Evolutionary conservation across 2,113 vertebrate species (phyloP).

Genomic region (Hyaena hyaena): DNA sequence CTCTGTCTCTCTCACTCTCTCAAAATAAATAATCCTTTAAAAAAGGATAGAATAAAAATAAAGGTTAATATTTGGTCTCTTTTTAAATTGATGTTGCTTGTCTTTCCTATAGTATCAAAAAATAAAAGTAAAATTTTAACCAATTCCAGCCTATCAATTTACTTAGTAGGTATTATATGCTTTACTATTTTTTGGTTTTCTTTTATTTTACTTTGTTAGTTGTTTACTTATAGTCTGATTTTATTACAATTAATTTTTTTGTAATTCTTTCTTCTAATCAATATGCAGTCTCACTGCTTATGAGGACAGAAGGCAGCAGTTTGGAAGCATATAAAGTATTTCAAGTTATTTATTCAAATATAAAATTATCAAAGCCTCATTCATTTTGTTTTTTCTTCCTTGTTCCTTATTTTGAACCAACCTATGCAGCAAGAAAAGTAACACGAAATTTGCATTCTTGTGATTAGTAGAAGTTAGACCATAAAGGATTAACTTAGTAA

Average conservation of each 20-base stretch:
- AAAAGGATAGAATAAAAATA: constrained; percentile 26
- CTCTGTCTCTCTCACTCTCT: too few relatives aligned
- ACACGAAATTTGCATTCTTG: background rate
- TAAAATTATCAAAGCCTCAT: background rate
- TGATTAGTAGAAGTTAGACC: background rate
- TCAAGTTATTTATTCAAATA: constrained; percentile 24
- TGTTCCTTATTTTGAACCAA: constrained; percentile 31
- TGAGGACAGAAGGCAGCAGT: background rate
- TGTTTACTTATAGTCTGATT: constrained; percentile 10
- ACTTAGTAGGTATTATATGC: background rate
- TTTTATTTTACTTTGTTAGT: background rate
- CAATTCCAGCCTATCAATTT: background rate
- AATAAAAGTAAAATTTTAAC: constrained; percentile 1
- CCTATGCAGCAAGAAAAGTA: background rate
- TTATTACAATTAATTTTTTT: background rate
- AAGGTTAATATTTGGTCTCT: background rate
- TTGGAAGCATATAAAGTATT: background rate
- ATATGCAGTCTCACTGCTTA: background rate
- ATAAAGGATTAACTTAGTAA: background rate
- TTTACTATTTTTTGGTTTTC: background rate
- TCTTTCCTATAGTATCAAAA: background rate
- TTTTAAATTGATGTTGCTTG: constrained; percentile 9
- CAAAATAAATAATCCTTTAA: too few relatives aligned
- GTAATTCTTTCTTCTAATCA: constrained; percentile 10
- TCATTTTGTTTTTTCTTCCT: background rate